Base-by-base conservation (phyloP, 2,888 invertebrate genomes). In the Trichacis sp. region DNA sequence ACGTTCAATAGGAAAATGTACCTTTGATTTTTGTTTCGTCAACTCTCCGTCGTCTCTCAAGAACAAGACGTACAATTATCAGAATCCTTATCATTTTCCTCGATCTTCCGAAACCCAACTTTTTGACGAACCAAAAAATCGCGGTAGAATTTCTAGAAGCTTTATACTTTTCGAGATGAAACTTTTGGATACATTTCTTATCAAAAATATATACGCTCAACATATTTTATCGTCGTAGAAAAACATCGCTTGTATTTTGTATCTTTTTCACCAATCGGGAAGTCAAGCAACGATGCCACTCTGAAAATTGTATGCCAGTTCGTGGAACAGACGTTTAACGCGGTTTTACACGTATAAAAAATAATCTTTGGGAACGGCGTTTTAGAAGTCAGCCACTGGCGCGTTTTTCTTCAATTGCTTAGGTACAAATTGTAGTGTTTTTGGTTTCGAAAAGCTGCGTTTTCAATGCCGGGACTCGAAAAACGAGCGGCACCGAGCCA, bases 401-500 rank as follows among this genome's bases (percentile, higher is more conserved):
- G 18, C 29, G 20, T 20, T 52, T 62, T 46, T 33, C 3, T 19
- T 48, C 48, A 20, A 29, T 36, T 9, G 1, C 24, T 40, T 47
- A 11, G 46, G 17, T 46, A 43, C 14, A 33, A 20, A 40, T 38
- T 36, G 30, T 17, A 17, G 11, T 14, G 33, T 50, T 30, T 30
- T 24, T 24, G 24, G 24, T 24, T 24, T 24, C 24, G 24, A 19
- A 17, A 33, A 30, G 19, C 8, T 55, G 36, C 48, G 17, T 55
- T 61, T 60, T 75, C 24, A 78, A 71, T 79, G 79, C 75, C 79
- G 77, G 47, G 80, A 75, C 57, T 84, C 84, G 67, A 83, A 81
- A 71, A 84, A 78, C 38, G 84, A 84, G 67, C 83, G 81, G 73
- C 82, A 83, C 76, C 83, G 83, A 15, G 79, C 80, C 51, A 84